phyloP scores from a whole-genome alignment of 1,140 invertebrate genomes.

The Metaphire vulgaris region DNA sequence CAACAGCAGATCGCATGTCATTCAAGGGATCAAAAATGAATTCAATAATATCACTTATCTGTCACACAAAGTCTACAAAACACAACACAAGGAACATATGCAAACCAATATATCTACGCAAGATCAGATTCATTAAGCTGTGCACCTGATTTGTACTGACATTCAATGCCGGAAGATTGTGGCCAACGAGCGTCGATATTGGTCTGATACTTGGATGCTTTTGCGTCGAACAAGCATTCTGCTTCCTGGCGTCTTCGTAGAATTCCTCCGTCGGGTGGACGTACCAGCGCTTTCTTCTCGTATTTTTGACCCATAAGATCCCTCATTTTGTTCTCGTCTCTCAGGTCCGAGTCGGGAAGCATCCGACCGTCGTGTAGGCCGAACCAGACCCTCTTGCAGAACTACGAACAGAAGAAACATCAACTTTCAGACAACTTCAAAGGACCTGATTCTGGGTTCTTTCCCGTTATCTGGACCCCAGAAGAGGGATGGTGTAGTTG shows the following conservation, averaged over 20 bases:
- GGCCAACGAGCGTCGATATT: neutral
- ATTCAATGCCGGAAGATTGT: neutral
- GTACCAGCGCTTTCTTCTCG: conserved; percentile 71
- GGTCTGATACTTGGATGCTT: neutral
- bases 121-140: no score
- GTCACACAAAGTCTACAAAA: no score
- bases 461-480: no score
- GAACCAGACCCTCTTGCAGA: conserved; percentile 82
- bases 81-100: no score
- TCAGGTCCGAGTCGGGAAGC: conserved; percentile 54
- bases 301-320: conserved; percentile 90
- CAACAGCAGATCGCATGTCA: no score
- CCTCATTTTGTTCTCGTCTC: conserved; percentile 81
- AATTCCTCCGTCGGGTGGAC: conserved; percentile 47
- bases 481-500: no score
- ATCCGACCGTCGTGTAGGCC: conserved; percentile 64
- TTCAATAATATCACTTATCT: no score
- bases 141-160: neutral
- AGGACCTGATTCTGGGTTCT: no score
- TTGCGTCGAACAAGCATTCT: conserved; percentile 33
- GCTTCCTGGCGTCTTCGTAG: conserved; percentile 42
- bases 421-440: no score
- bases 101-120: no score
- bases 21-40: no score
- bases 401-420: conserved; percentile 47